Base-by-base conservation (phyloP, 1,140 invertebrate species). In the Maniola jurtina region DNA sequence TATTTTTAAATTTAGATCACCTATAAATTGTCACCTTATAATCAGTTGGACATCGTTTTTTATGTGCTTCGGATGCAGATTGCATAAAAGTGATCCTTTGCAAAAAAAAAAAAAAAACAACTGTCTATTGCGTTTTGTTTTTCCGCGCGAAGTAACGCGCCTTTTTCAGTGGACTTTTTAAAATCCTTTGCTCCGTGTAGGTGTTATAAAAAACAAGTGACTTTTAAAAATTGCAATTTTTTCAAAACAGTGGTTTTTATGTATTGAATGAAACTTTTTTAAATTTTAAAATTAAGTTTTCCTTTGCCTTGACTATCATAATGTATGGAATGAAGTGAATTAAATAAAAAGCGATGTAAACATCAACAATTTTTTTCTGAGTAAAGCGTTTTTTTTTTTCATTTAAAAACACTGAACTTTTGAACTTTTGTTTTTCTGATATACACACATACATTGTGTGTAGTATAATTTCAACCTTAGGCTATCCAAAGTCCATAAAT, bases 1-100 rank as follows among this genome's bases (percentile, higher is more conserved):
- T 50, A 66, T 25, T 66, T 66, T 61, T 61, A 66, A 61, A 56
- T 45, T 66, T 61, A 55, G 57, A 61, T 58, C 35, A 56, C 36
- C 16, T 16, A 57, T n/a, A n/a, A n/a, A n/a, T 15, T 13, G 38
- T 6, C 61, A 45, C 10, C 10, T 63, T 60, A 2, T 56, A 35
- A 63, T 56, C 61, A 63, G 61, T 63, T 45, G 54, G 25, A 45
- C 25, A 55, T 42, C 38, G 52, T 36, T 56, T 56, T 56, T 55
- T 40, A 56, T 14, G 40, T 40, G 11, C 25, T 42, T 56, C 38
- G 38, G 36, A 4, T 35, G 16, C 14, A 52, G 33, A 48, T 52
- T 38, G 5, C 6, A 48, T 35, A 14, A 50, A n/a, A 14, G 33
- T 61, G 5, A 36, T 34, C 10, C 4, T 8, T 25, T 25, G 9